Evolutionary conservation across 2,113 vertebrate genomes (phyloP).

Genomic region (Salvelinus fontinalis): DNA sequence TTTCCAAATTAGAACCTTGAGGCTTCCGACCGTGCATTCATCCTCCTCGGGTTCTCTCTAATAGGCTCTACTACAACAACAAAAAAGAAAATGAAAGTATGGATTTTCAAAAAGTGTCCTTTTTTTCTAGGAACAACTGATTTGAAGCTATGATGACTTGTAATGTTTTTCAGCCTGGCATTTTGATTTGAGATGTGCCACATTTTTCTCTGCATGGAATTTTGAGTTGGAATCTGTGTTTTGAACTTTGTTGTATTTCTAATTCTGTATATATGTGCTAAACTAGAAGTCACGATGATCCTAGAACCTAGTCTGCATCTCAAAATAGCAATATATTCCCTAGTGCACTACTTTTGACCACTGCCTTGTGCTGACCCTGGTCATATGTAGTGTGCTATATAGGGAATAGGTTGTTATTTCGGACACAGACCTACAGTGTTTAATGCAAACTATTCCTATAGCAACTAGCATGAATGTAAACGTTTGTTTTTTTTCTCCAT

Average conservation of each 20-base stretch:
- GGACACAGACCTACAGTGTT: constrained; percentile 39
- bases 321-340: too few species aligned
- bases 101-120: constrained; percentile 58
- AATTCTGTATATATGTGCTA: constrained; percentile 54
- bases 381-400: too few species aligned
- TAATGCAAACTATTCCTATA: constrained; percentile 54
- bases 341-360: too few species aligned
- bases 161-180: constrained; percentile 56
- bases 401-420: too few species aligned
- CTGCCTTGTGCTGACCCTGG: too few species aligned
- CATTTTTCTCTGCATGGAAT: constrained; percentile 54
- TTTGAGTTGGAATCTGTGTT: constrained; percentile 60
- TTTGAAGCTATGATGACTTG: constrained; percentile 62
- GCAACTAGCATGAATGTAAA: constrained; percentile 64
- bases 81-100: constrained; percentile 26
- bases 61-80: constrained; percentile 16
- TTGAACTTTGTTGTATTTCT: constrained; percentile 37
- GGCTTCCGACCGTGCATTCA: constrained; percentile 13
- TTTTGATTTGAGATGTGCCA: constrained; percentile 59
- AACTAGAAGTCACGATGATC: constrained; percentile 45
- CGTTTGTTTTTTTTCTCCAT: constrained; percentile 26
- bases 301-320: constrained; percentile 24
- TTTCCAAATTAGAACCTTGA: constrained; percentile 67
- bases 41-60: constrained; percentile 40
- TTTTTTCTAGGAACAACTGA: constrained; percentile 63